Evolutionary conservation across 2,888 invertebrate genomes (phyloP), one percentile per base, ranked within the genome.

Genomic region (Papilio protenor): DNA sequence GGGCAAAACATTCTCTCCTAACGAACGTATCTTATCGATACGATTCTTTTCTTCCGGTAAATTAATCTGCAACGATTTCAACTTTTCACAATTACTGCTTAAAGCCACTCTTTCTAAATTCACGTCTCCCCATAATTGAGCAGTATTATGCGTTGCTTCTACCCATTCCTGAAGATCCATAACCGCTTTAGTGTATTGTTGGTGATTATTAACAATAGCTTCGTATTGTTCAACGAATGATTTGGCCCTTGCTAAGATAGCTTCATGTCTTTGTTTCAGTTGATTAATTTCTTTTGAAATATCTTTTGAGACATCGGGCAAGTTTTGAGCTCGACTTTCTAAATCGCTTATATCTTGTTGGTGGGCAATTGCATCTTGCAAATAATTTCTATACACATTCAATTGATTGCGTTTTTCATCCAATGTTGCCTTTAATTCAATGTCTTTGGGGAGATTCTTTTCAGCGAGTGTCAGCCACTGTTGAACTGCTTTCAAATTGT

Each of bases 351-450:
- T 95, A 81, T 98, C 97, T 87, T 98, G 97, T 87, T 98, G 98
- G 89, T 98, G 98, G 55, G 97, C 96, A 76, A 97, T 95, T 8
- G 98, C 97, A 84, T 98, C 98, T 88, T 98, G 98, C 57, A 98
- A 95, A 79, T 97, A 95, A 73, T 96, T 96, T 85, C 98, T 96
- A 86, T 99, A 99, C 0, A 96, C 95, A 88, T 98, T 98, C 59
- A 99, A 92, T 89, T 98, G 98, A 64, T 96, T 97, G 80, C 98
- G 96, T 91, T 99, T 99, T 88, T 99, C 99, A 90, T 99, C 98
- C 79, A 99, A 92, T 0, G 98, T 98, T 0, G 98, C 96, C 86
- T 97, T 98, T 5, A 98, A 89, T 87, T 97, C 97, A 61, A 98
- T 96, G 82, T 98, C 97, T 76, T 96, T 95, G 0, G 97, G 97